Evolutionary conservation across 2,797 vertebrate genomes (phyloP).

Genomic region (Sebastes paucispinis): DNA sequence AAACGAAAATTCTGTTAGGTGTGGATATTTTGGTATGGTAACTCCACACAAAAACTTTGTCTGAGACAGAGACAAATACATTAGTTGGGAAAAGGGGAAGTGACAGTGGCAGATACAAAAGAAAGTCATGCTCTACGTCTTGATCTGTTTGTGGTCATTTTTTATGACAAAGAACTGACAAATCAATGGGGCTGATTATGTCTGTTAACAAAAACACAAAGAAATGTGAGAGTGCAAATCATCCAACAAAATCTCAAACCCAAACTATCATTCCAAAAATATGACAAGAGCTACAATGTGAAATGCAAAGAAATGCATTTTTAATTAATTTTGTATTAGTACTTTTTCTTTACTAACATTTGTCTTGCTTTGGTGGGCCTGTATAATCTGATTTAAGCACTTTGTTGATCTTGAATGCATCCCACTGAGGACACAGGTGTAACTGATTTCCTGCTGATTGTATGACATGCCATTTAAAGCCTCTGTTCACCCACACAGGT

Average conservation of each 20-base stretch:
- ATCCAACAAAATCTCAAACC: too few species aligned
- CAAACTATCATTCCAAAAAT: too few species aligned
- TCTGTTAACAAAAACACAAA: not conserved
- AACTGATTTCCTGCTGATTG: slow-evolving; percentile 5
- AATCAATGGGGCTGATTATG: not conserved
- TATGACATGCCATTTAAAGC: not conserved
- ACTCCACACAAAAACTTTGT: not conserved
- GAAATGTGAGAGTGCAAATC: not conserved
- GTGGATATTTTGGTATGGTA: not conserved
- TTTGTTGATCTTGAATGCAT: not conserved
- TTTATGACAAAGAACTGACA: not conserved
- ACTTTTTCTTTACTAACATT: too few species aligned
- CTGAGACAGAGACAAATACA: too few species aligned
- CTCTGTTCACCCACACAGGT: not conserved
- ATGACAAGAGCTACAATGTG: too few species aligned
- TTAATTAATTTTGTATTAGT: not conserved
- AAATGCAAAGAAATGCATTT: too few species aligned
- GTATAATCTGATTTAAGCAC: not conserved
- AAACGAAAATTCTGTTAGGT: not conserved
- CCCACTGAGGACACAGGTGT: not conserved
- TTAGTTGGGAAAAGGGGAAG: not conserved
- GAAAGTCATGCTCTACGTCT: too few species aligned
- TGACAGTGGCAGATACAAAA: not conserved
- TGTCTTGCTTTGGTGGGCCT: not conserved
- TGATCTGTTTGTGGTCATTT: not conserved